Percentiles rank a stretch among this genome's conserved stretches.
phyloP scores from a whole-genome alignment of 2,797 vertebrate species.

The Sebastiscus tertius region DNA sequence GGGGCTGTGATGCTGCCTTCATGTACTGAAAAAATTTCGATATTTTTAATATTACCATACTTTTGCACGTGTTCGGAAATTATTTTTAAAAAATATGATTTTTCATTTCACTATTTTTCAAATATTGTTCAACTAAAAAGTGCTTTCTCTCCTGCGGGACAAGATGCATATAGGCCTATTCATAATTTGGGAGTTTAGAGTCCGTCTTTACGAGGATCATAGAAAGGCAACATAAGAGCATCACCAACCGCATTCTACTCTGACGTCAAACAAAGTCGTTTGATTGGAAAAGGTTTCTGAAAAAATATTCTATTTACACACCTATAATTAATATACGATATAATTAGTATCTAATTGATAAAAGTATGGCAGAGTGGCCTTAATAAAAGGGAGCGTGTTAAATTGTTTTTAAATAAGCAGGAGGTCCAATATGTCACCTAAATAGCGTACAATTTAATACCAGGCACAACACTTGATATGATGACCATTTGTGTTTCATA shows the following conservation, averaged over 20 bases:
- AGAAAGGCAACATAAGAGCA: slow-evolving; percentile 50
- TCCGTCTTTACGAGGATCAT: background rate
- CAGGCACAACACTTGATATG: background rate
- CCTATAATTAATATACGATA: background rate
- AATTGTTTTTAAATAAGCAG: background rate
- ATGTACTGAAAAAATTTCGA: background rate
- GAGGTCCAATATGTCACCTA: background rate
- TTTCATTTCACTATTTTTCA: background rate
- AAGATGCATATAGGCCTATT: background rate
- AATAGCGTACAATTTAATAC: background rate
- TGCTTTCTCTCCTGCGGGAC: accelerated
- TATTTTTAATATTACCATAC: accelerated
- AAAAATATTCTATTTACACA: background rate
- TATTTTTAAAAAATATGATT: background rate
- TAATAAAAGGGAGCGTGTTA: background rate
- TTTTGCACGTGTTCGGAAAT: background rate
- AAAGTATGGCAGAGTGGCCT: too few relatives aligned
- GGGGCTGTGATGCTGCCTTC: slow-evolving; percentile 49
- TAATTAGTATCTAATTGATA: background rate
- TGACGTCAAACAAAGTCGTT: slow-evolving; percentile 73
- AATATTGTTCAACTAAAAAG: background rate
- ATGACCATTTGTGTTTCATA: background rate
- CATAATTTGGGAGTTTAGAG: background rate
- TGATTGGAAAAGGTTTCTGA: slow-evolving; percentile 20
- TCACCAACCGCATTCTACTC: slow-evolving; percentile 64